phyloP scores from a whole-genome alignment of 1,140 invertebrate species.

The Solen grandis region DNA sequence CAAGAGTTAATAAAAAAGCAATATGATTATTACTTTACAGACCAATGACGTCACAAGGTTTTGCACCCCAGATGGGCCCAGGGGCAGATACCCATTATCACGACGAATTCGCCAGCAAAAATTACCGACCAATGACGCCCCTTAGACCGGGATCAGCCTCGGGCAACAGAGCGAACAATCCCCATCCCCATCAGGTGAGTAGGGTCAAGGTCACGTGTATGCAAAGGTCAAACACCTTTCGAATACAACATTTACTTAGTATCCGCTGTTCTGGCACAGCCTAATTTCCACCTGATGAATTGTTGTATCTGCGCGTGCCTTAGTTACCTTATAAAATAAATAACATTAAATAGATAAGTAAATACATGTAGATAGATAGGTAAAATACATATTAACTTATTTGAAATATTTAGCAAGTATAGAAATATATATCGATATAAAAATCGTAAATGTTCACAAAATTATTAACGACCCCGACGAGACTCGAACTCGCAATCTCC shows the following conservation, averaged over 20 bases:
- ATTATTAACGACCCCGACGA: conserved; percentile 71
- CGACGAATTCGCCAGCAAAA: conserved; percentile 66
- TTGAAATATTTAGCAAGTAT: no score
- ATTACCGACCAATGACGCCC: conserved; percentile 61
- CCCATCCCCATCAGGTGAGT: conserved; percentile 75
- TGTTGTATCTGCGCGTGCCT: not conserved
- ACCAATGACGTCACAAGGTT: conserved; percentile 76
- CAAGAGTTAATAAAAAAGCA: no score
- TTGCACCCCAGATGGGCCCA: conserved; percentile 60
- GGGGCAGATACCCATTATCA: conserved; percentile 66
- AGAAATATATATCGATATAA: no score
- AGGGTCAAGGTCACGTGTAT: no score
- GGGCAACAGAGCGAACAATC: conserved; percentile 74
- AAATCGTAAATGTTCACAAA: no score
- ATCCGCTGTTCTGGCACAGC: not conserved
- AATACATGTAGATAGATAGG: no score
- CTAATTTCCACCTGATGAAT: not conserved
- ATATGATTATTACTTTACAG: conserved; percentile 59
- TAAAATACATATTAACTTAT: no score
- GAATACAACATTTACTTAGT: no score
- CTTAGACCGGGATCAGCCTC: conserved; percentile 73
- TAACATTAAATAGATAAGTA: no score
- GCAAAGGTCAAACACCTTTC: no score
- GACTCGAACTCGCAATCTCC: conserved; percentile 73
- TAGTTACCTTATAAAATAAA: not conserved